Evolutionary conservation across 1,140 invertebrate genomes (phyloP), one percentile per base, ranked within the genome.

Genomic region (Brachystomella parvula): DNA sequence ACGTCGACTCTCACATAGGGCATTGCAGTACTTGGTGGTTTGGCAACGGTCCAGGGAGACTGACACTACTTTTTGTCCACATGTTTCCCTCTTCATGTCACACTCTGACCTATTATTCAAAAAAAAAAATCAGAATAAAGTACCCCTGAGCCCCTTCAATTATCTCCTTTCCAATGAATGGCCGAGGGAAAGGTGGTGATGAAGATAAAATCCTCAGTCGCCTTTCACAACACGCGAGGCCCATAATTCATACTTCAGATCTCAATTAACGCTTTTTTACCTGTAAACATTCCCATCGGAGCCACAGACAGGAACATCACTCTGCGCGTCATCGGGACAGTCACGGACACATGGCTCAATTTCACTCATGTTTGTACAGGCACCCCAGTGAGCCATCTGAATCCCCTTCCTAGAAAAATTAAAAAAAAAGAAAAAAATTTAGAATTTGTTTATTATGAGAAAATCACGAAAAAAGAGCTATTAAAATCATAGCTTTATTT

Each of bases 241-340:
- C 9, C 12, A 12, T 15, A 57, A 57, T 28, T 57, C 15, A 26
- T 24, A 57, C 26, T 28, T 12, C 56, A 15, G 15, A 15, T 17
- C 15, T 28, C 15, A 57, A 57, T 57, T 57, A 33, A 26, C 58
- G 9, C 26, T 47, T 31, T 61, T 31, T 70, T 83, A 92, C 84
- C 83, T 85, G 78, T 96, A 96, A 67, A 92, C 90, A 75, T 92
- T 91, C 71, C 92, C 90, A 76, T 96, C 89, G 39, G 88, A 92
- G 35, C 90, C 93, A 78, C 93, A 97, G 9, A 82, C 77, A 65
- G 90, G 86, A 17, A 89, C 89, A 76, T 90, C 84, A 71, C 83
- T 82, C 65, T 79, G 76, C 9, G 69, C 26, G 15, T 82, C 82
- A 53, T 87, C 82, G 60, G 83, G 83, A 75, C 90, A 92, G 65